Evolutionary conservation across 2,797 vertebrate genomes (phyloP), one percentile per base, ranked within the genome.

Genomic region (Antrozous pallidus): DNA sequence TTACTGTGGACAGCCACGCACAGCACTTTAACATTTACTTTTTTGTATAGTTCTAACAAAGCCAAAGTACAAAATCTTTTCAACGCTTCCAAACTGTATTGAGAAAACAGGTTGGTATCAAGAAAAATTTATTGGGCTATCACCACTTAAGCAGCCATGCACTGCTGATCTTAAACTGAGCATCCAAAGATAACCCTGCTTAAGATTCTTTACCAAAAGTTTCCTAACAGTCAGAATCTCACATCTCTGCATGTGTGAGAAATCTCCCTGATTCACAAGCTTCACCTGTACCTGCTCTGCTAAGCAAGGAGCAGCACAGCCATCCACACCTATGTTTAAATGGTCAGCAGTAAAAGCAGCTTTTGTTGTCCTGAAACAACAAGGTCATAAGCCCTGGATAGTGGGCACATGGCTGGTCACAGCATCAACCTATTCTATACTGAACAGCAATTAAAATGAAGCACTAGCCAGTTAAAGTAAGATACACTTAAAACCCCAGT

Each of bases 371-470:
- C 82, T 70, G 11, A 71, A 33, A 89, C 58, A 10, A 54, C 38
- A 69, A 20, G 40, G 65, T 86, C 71, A 74, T 24, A 49, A 20
- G 65, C 36, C 63, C 70, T 40, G 5, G 28, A 18, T 65, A 85
- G 58, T 31, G 47, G 70, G 31, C n/a, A 95, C 20, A 38, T 0
- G 7, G 45, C 24, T 69, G 51, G 47, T 26, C 71, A 65, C 20
- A 42, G 40, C 14, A 63, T 28, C 8, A 49, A 38, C 24, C 36
- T 54, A 56, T 8, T 77, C 65, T 54, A 63, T 17, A 70, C 54
- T 31, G n/a, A 69, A 67, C 40, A 83, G 45, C 77, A 78, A 70
- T 79, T 82, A 90, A 90, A 91, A 95, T 70, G 58, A 49, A 94
- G 81, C 61, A 81, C 10, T 9, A 65, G 54, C 40, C 75, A 84